Conservation (phyloP, 2,113 vertebrate genomes). For the Nothobranchius furzeri region DNA sequence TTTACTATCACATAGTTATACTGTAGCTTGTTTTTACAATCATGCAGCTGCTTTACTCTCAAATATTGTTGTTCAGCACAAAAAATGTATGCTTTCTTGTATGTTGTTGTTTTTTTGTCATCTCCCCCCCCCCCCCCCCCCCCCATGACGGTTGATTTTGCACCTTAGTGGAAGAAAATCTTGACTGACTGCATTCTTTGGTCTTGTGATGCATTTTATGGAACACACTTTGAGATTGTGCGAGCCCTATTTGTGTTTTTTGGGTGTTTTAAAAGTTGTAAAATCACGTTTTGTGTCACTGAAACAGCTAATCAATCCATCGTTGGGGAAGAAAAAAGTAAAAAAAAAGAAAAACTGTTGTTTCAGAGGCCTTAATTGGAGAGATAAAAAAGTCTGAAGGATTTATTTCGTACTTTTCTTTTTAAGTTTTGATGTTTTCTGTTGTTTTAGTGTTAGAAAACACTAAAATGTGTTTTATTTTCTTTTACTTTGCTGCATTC, state of each 20-base stretch:
- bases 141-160: conserved; percentile 66
- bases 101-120: conserved; percentile 38
- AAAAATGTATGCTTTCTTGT: conserved; percentile 75
- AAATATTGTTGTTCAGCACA: conserved; percentile 77
- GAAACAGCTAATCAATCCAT: conserved; percentile 65
- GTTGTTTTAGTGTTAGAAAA: conserved; percentile 72
- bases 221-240: conserved; percentile 89
- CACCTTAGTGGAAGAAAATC: conserved; percentile 81
- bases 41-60: conserved; percentile 79
- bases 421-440: conserved; percentile 43
- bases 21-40: conserved; percentile 80
- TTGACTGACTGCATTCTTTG: conserved; percentile 83
- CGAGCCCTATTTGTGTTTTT: conserved; percentile 87
- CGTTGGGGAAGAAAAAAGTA: conserved; percentile 7
- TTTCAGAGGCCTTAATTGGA: conserved; percentile 74
- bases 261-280: conserved; percentile 88
- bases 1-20: conserved; percentile 81
- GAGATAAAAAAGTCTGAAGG: conserved; percentile 47
- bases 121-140: too few relatives aligned
- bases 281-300: conserved; percentile 69
- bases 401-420: conserved; percentile 65
- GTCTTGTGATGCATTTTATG: conserved; percentile 88
- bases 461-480: conserved; percentile 67
- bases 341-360: conserved; percentile 46
- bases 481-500: conserved; percentile 64